Conservation (phyloP, 2,888 invertebrate genomes). For the Cenopis cana region DNA sequence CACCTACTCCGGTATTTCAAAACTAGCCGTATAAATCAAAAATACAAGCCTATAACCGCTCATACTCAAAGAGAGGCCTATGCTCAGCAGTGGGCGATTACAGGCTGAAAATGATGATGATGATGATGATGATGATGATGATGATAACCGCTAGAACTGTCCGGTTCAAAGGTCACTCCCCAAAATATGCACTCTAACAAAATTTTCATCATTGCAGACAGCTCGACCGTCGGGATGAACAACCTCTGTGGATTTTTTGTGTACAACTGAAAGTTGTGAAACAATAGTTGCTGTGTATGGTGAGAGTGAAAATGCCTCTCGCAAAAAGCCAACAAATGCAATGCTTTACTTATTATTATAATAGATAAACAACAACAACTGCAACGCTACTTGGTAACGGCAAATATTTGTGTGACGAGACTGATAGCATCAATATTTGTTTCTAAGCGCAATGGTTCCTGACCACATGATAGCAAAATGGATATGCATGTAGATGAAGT, state of each 20-base stretch:
- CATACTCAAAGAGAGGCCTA: no score
- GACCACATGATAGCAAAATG: no score
- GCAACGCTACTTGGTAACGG: no score
- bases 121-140: no score
- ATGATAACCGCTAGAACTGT: no score
- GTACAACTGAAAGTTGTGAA: constrained; percentile 32
- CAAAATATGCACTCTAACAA: constrained; percentile 27
- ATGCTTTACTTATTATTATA: constrained; percentile 17
- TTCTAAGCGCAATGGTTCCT: no score
- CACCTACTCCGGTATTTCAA: neutral
- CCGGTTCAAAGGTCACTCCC: constrained; percentile 17
- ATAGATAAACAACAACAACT: neutral
- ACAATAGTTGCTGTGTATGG: constrained; percentile 28
- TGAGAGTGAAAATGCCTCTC: constrained; percentile 17
- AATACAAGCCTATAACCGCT: no score
- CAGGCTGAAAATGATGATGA: no score
- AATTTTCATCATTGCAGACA: constrained; percentile 26
- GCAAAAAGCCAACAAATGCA: neutral
- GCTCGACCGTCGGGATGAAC: constrained; percentile 5
- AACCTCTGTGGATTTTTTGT: constrained; percentile 27
- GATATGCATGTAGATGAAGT: no score
- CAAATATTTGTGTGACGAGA: no score
- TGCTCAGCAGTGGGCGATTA: no score
- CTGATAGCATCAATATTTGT: no score
- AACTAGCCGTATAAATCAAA: neutral